Evolutionary conservation across 2,888 invertebrate species (phyloP).

Genomic region (Drosophila lutescens): DNA sequence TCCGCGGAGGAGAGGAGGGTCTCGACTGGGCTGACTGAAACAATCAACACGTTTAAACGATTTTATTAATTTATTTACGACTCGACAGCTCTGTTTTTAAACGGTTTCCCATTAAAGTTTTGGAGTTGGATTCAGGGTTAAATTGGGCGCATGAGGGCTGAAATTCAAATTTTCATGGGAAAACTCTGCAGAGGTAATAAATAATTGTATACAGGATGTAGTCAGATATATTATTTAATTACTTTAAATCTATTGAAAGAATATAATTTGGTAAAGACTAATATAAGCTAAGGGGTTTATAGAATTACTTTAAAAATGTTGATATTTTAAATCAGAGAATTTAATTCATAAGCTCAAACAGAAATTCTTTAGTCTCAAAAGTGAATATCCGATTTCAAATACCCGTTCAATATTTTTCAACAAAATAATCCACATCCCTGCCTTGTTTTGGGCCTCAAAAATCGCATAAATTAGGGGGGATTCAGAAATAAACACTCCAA

Average conservation of each 20-base stretch:
- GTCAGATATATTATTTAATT: background rate
- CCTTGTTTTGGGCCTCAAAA: conserved; percentile 36
- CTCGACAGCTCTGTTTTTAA: conserved; percentile 39
- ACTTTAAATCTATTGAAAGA: background rate
- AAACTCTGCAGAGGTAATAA: background rate
- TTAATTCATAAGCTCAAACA: no score
- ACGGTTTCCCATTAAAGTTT: conserved; percentile 38
- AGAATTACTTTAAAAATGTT: no score
- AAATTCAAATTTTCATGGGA: background rate
- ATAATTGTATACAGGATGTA: background rate
- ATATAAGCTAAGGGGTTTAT: no score
- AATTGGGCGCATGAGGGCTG: conserved; percentile 2
- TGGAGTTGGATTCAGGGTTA: background rate
- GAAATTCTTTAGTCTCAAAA: no score
- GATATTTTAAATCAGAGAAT: no score
- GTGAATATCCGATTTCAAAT: background rate
- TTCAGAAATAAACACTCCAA: background rate
- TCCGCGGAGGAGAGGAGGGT: conserved; percentile 6
- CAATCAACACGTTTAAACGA: conserved; percentile 74
- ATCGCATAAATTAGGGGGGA: conserved; percentile 62
- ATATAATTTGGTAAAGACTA: no score
- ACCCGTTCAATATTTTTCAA: conserved; percentile 37
- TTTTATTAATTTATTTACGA: conserved; percentile 71
- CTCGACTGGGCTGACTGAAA: conserved; percentile 48
- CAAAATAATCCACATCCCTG: conserved; percentile 5